Evolutionary conservation across 2,113 vertebrate genomes (phyloP).

Genomic region (Vidua chalybeata): DNA sequence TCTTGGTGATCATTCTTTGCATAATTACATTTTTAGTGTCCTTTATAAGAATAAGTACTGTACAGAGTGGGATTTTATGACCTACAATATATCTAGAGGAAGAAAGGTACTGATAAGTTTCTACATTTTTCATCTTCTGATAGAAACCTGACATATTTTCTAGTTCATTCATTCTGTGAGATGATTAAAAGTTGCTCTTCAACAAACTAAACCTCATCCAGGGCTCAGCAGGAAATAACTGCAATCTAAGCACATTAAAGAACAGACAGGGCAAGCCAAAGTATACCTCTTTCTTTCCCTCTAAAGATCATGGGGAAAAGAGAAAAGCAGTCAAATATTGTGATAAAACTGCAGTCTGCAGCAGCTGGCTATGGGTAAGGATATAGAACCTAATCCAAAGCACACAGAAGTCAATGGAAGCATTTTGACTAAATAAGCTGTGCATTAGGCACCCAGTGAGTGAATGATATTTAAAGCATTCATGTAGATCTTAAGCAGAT

Average conservation of each 20-base stretch:
- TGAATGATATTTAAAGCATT: neutral
- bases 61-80: neutral
- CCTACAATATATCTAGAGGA: neutral
- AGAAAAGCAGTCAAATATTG: constrained; percentile 28
- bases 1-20: neutral
- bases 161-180: constrained; percentile 39
- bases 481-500: neutral
- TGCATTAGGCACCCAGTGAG: constrained; percentile 21
- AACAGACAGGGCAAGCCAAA: constrained; percentile 16
- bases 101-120: constrained; percentile 45
- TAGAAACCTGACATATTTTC: constrained; percentile 39
- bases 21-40: constrained; percentile 37
- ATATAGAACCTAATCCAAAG: constrained; percentile 25
- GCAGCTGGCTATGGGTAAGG: neutral
- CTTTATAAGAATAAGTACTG: neutral
- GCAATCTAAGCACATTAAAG: constrained; percentile 58
- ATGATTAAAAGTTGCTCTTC: constrained; percentile 65
- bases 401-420: constrained; percentile 13
- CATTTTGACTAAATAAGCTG: constrained; percentile 30
- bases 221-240: constrained; percentile 56
- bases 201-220: constrained; percentile 54
- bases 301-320: constrained; percentile 5
- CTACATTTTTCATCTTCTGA: constrained; percentile 51
- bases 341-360: neutral
- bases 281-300: constrained; percentile 13